Conservation (phyloP, 2,797 vertebrate genomes). For the Sus cebifrons region DNA sequence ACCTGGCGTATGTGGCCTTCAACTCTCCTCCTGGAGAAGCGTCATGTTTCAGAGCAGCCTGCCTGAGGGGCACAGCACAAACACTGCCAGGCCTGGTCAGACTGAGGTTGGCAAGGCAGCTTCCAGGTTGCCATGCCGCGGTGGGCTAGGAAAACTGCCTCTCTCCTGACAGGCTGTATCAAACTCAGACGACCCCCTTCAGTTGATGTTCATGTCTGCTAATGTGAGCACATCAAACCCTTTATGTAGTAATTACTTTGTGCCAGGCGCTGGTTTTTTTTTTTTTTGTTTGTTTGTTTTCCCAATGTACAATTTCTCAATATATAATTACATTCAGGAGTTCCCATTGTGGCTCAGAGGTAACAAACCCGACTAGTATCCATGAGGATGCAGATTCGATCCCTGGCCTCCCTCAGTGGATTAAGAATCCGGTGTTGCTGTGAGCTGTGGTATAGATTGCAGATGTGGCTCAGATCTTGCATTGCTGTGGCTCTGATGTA, state of each 20-base stretch:
- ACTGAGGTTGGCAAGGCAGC: neutral
- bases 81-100: constrained; percentile 3
- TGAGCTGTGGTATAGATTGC: too few species aligned
- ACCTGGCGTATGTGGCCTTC: constrained; percentile 74
- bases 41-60: neutral
- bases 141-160: neutral
- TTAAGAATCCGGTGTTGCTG: too few species aligned
- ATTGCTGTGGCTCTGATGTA: too few species aligned
- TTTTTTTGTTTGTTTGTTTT: neutral
- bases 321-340: neutral
- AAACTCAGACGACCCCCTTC: neutral
- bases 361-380: too few species aligned
- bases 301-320: neutral
- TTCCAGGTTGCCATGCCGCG: neutral
- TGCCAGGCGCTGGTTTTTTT: neutral
- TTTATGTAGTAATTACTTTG: neutral
- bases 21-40: constrained; percentile 39
- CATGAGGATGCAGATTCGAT: too few species aligned
- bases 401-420: too few species aligned
- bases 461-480: too few species aligned
- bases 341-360: too few species aligned
- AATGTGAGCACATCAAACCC: neutral
- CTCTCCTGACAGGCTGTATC: too few species aligned
- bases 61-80: neutral
- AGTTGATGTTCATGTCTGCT: neutral